Evolutionary conservation across 2,888 invertebrate species (phyloP), one percentile per base, ranked within the genome.

Genomic region (Limenitis camilla): DNA sequence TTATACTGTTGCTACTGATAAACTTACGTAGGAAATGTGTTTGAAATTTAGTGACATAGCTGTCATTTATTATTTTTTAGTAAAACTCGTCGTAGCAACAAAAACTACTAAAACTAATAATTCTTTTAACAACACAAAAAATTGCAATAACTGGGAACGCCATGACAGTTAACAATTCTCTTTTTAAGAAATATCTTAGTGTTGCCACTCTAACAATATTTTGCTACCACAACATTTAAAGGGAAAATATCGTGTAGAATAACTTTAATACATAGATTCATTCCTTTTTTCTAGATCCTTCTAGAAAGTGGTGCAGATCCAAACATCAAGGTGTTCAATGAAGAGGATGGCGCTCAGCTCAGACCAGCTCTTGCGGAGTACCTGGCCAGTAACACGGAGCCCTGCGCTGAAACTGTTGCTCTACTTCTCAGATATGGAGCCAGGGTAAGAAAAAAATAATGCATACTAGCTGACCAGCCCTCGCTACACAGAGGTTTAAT

Each of bases 281-380:
- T 44, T 36, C 35, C 29, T 9, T 31, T 35, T 1, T 63, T 60
- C 27, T 67, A 91, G 85, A 90, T 93, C 89, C 84, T 94, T 52
- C 75, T 94, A 59, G 89, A 90, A 62, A 89, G 90, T 41, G 94
- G 93, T 1, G 93, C 94, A 0, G 92, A 94, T 68, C 93, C 93
- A 0, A 94, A 94, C 72, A 78, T 92, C 64, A 91, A 93, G 62
- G 93, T 94, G 1, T 92, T 91, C 67, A 92, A 91, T 64, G 92
- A 93, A 49, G 91, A 92, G n/a, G 92, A 92, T 40, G 92, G 92
- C 1, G 90, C 92, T 0, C 91, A 91, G 68, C 87, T 96, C 11
- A 88, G 94, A 46, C 93, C 95, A 0, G 93, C 95, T 0, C 80
- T 96, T 1, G 94, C 94, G 0, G 96, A 96, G 74, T 96, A 96